Evolutionary conservation across 2,888 invertebrate species (phyloP).

Genomic region (Biston stratarius): DNA sequence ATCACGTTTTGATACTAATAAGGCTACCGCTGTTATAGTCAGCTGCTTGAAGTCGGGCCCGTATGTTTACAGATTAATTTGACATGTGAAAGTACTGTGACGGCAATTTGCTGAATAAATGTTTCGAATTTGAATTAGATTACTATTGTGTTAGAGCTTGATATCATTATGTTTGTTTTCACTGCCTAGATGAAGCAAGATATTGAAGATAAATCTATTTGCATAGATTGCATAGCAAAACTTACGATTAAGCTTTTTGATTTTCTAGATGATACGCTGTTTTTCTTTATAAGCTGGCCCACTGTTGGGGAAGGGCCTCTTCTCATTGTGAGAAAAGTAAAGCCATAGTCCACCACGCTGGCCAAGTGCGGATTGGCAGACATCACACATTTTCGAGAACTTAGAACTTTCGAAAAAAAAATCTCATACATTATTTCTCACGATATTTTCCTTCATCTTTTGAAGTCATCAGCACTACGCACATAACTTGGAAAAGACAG

Average conservation of each 20-base stretch:
- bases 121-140: conserved; percentile 40
- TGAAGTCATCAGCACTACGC: too few relatives aligned
- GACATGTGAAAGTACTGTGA: conserved; percentile 44
- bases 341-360: too few relatives aligned
- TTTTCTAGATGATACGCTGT: too few relatives aligned
- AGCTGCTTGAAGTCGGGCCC: conserved; percentile 25
- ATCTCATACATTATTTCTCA: too few relatives aligned
- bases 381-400: too few relatives aligned
- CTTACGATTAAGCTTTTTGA: not conserved
- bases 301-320: too few relatives aligned
- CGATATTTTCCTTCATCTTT: too few relatives aligned
- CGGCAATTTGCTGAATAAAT: conserved; percentile 44
- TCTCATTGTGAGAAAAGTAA: too few relatives aligned
- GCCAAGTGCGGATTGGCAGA: too few relatives aligned
- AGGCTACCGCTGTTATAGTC: conserved; percentile 32
- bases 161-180: conserved; percentile 26
- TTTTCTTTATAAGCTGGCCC: too few relatives aligned
- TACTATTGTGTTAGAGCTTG: conserved; percentile 29
- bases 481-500: too few relatives aligned
- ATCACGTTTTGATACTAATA: conserved; percentile 29
- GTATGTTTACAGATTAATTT: conserved; percentile 42
- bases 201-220: not conserved
- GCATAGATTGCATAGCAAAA: not conserved
- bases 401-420: too few relatives aligned
- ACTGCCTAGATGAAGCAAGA: conserved; percentile 24